Conservation (phyloP, 1,140 invertebrate genomes). For the Heliconius congener region DNA sequence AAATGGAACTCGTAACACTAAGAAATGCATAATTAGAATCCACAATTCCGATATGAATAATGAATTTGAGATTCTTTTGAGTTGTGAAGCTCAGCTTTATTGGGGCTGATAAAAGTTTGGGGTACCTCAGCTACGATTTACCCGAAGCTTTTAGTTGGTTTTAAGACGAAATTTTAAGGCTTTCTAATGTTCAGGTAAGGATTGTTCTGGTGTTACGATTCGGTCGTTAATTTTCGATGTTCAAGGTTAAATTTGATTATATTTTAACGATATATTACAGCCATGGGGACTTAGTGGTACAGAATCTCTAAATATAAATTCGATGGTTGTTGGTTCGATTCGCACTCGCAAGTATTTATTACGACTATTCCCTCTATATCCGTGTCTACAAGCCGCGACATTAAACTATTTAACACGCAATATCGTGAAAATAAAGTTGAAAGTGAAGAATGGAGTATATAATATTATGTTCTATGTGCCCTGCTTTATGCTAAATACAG, state of each 20-base stretch:
- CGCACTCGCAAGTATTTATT: too few species aligned
- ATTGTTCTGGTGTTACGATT: not conserved
- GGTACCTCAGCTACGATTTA: conserved; percentile 34
- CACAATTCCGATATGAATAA: conserved; percentile 40
- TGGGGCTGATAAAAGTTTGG: conserved; percentile 38
- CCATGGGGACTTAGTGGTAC: too few species aligned
- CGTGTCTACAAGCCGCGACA: too few species aligned
- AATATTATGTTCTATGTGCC: too few species aligned
- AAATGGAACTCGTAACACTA: conserved; percentile 38
- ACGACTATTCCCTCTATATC: too few species aligned
- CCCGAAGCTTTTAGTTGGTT: conserved; percentile 26
- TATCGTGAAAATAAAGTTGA: too few species aligned
- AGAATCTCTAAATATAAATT: not conserved
- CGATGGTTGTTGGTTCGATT: too few species aligned
- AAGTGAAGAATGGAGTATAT: too few species aligned
- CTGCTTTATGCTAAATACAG: too few species aligned
- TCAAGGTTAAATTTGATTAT: not conserved
- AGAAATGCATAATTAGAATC: conserved; percentile 43
- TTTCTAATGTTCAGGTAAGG: not conserved
- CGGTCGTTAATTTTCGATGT: not conserved
- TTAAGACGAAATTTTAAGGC: conserved; percentile 6
- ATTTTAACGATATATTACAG: not conserved
- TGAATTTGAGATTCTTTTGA: conserved; percentile 36
- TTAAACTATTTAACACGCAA: too few species aligned
- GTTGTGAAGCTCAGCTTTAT: conserved; percentile 35